phyloP scores from a whole-genome alignment of 2,888 invertebrate species.

The Cerceris rybyensis region DNA sequence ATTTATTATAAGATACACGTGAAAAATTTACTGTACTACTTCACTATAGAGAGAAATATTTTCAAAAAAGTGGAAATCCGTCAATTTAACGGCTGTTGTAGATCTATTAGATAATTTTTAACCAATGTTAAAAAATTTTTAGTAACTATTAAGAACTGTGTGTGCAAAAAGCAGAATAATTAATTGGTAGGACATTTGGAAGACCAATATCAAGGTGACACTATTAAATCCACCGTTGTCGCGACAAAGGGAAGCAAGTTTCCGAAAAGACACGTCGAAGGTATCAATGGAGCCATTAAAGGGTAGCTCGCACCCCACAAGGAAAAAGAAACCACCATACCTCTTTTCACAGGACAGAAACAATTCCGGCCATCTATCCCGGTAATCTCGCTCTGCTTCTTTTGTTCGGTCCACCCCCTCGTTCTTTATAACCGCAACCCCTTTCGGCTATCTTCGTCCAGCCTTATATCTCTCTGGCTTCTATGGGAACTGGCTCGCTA shows the following conservation, averaged over 20 bases:
- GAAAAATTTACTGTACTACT: too few relatives aligned
- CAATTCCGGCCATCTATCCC: constrained; percentile 63
- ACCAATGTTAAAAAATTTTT: too few relatives aligned
- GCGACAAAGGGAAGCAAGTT: not conserved
- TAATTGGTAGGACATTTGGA: not conserved
- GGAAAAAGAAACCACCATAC: constrained; percentile 37
- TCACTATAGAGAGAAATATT: too few relatives aligned
- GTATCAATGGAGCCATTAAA: constrained; percentile 62
- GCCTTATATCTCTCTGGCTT: constrained; percentile 32
- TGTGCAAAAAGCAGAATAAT: too few relatives aligned
- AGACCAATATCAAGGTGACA: not conserved
- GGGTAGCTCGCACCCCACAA: constrained; percentile 6
- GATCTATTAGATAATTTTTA: too few relatives aligned
- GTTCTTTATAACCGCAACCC: not conserved
- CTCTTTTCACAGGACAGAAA: constrained; percentile 63
- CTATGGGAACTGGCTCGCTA: constrained; percentile 53
- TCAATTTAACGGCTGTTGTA: too few relatives aligned
- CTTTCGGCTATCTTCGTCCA: not conserved
- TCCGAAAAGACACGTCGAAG: constrained; percentile 22
- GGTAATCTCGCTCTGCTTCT: constrained; percentile 1
- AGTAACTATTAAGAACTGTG: too few relatives aligned
- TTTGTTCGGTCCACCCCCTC: constrained; percentile 8
- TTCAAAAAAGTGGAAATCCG: too few relatives aligned
- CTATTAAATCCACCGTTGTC: not conserved
- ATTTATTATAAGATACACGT: too few relatives aligned